phyloP scores from a whole-genome alignment of 2,797 vertebrate species.

The Acropternis orthonyx region DNA sequence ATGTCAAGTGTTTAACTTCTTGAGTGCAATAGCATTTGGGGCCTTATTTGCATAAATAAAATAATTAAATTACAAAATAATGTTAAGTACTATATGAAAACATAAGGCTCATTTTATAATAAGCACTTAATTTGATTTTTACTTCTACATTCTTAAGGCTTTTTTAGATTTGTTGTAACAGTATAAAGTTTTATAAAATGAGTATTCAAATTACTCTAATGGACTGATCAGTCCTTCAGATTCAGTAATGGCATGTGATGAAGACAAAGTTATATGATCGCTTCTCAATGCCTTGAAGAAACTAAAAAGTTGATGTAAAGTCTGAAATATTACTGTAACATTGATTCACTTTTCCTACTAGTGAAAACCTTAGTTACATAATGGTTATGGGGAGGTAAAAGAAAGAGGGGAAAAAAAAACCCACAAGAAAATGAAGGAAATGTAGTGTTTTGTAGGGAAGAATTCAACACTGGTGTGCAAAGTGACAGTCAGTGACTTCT shows the following conservation, averaged over 20 bases:
- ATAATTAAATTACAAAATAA: constrained; percentile 61
- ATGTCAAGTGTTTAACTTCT: constrained; percentile 81
- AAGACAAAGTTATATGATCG: constrained; percentile 11
- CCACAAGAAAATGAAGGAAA: neutral
- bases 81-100: neutral
- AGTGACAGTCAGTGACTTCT: neutral
- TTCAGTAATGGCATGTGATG: neutral
- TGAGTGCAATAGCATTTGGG: constrained; percentile 50
- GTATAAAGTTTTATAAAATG: neutral
- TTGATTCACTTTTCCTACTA: constrained; percentile 16
- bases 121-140: constrained; percentile 11
- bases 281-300: constrained; percentile 23
- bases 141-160: neutral
- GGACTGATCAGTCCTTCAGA: neutral
- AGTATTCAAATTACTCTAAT: neutral
- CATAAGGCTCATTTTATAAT: neutral
- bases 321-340: neutral
- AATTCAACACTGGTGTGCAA: neutral
- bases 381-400: neutral
- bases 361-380: neutral
- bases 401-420: fast-evolving
- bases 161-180: neutral
- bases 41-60: constrained; percentile 61
- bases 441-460: neutral
- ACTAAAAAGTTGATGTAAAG: neutral